Base-by-base conservation (phyloP, 2,888 invertebrate genomes). In the Spodoptera picta region DNA sequence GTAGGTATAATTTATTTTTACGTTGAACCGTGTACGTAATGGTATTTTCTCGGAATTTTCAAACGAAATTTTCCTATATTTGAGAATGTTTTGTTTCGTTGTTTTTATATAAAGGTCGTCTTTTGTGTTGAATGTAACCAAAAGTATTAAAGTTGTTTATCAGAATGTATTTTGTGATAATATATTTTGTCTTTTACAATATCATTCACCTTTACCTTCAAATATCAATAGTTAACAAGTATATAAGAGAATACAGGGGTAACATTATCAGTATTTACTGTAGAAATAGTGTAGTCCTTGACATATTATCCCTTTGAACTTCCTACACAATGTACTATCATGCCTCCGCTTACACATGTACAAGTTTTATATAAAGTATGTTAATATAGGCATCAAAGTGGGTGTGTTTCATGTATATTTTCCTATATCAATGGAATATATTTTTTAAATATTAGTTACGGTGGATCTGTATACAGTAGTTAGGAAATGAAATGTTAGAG, bases 371-470 rank as follows among this genome's bases (percentile, higher is more conserved):
- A 80, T 69, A 75, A 75, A 71, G 72, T 75, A 85, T 81, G 77
- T 78, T 68, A 57, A 72, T 74, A 69, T 75, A 69, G 43, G 36
- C 75, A 77, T 73, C 51, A 72, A 78, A 80, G 85, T 86, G 77
- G 75, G 83, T 86, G 83, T 87, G 84, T 87, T 82, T 83, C 83
- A 84, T 86, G 87, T 82, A 85, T 89, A 88, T 89, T 87, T 86
- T 87, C 85, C 78, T 85, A 86, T 84, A 83, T 82, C 79, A 84
- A 89, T 87, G 86, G 84, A 90, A 85, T 92, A 91, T 92, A 93
- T 93, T 92, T 93, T 93, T 92, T 82, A 88, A 87, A 86, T 79
- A 76, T 83, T 84, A 83, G 81, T 74, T 75, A 76, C 64, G 83
- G 77, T 84, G 83, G 83, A 81, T 81, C 75, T 76, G 83, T 87